These are phyloP conservation scores for Schlechtendalia chinensis DNA, from an alignment of 1,140 invertebrate genomes.

Conservation along the genomic window DNA sequence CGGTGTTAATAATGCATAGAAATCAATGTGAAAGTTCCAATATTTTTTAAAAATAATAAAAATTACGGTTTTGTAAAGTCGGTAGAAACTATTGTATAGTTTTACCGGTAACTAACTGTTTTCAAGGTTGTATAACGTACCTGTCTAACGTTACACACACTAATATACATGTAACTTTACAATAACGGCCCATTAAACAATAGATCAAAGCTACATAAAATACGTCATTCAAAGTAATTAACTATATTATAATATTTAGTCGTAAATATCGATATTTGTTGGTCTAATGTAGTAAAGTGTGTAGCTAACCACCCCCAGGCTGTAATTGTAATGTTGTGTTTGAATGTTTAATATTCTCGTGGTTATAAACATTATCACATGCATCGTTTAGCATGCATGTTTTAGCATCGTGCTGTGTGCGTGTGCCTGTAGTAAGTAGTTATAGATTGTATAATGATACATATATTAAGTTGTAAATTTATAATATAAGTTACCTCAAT, in stretches of 20 bases:
- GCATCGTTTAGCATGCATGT: not conserved
- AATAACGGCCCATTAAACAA: slow-evolving; percentile 8
- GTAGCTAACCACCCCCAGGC: slow-evolving; percentile 8
- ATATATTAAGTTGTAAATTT: not conserved
- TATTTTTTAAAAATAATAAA: not conserved
- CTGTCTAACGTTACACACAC: not conserved
- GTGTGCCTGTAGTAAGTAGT: not conserved
- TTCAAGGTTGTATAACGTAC: not conserved
- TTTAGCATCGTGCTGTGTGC: not conserved
- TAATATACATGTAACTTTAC: not conserved
- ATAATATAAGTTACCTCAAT: not conserved
- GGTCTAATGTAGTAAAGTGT: slow-evolving; percentile 10
- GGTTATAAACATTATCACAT: not conserved
- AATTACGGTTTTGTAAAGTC: not conserved
- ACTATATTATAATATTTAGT: not conserved
- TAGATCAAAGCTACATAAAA: not conserved
- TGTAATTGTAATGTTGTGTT: not conserved
- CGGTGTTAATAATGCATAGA: too few relatives aligned
- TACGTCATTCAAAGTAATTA: not conserved
- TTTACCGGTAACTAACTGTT: not conserved
- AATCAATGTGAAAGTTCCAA: too few relatives aligned
- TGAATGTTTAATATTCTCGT: not conserved
- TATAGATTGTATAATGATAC: not conserved
- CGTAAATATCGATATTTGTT: not conserved
- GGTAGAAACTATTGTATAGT: not conserved